Evolutionary conservation across 1,140 invertebrate species (phyloP).

Genomic region (Manduca sexta): DNA sequence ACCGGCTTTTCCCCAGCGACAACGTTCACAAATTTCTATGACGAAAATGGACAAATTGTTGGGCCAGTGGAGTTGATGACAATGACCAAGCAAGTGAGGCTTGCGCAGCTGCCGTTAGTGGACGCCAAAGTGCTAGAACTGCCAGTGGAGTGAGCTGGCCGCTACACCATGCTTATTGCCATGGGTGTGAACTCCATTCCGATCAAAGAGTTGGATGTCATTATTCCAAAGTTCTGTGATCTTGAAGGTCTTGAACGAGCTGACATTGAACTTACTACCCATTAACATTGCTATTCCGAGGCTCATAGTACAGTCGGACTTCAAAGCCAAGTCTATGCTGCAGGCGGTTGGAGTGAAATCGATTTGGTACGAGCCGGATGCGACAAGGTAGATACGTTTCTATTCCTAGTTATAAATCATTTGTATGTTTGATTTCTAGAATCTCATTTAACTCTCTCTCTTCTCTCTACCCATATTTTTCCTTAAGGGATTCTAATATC

Average conservation of each 20-base stretch:
- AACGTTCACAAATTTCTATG: slow-evolving; percentile 1
- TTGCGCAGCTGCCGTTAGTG: slow-evolving; percentile 1
- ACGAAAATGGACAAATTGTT: background rate
- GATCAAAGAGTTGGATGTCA: background rate
- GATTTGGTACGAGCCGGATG: slow-evolving; percentile 8
- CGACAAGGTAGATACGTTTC: slow-evolving; percentile 12
- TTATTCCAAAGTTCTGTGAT: background rate
- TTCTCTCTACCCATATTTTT: too few species aligned
- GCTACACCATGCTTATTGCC: slow-evolving; percentile 5
- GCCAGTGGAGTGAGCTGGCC: slow-evolving; percentile 1
- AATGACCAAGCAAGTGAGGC: background rate
- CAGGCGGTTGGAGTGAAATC: slow-evolving; percentile 9
- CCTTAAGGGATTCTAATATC: too few species aligned
- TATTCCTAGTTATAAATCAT: too few species aligned
- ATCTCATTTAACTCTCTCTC: too few species aligned
- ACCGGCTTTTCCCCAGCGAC: slow-evolving; percentile 1
- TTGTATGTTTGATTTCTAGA: background rate
- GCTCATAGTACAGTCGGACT: background rate
- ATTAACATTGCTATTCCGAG: slow-evolving; percentile 4
- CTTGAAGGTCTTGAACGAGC: background rate
- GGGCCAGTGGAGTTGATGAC: slow-evolving; percentile 8
- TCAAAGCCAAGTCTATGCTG: slow-evolving; percentile 1
- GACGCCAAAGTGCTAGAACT: slow-evolving; percentile 10
- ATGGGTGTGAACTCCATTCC: background rate
- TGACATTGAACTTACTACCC: background rate